phyloP scores from a whole-genome alignment of 1,140 invertebrate genomes.

The Bombus cullumanus region DNA sequence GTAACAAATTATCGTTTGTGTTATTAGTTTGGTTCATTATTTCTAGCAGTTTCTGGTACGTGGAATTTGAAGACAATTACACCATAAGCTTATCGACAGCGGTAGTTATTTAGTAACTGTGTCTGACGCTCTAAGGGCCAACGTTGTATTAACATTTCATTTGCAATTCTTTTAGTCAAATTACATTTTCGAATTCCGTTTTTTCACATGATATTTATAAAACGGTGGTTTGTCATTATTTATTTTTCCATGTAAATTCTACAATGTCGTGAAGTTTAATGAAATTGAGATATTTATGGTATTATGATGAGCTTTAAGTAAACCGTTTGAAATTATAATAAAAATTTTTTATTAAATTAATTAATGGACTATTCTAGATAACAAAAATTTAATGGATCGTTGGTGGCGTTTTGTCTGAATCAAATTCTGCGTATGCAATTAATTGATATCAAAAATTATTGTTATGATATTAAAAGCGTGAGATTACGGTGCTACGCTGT shows the following conservation, averaged over 20 bases:
- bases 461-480: conserved; percentile 56
- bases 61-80: neutral
- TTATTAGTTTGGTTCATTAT: neutral
- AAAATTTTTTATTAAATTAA: too few species aligned
- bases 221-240: neutral
- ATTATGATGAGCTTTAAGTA: neutral
- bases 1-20: neutral
- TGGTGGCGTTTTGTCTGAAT: neutral
- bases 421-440: conserved; percentile 22
- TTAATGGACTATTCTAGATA: neutral
- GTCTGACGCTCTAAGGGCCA: neutral
- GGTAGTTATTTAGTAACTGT: too few species aligned
- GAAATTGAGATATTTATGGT: neutral
- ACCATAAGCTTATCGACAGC: neutral
- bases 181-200: neutral
- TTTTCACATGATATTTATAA: neutral
- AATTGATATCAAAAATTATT: conserved; percentile 19
- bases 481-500: conserved; percentile 53
- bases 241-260: too few species aligned
- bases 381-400: neutral
- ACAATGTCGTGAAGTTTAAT: neutral
- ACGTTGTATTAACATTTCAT: neutral
- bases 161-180: neutral
- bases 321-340: too few species aligned
- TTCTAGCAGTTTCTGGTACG: conserved; percentile 6